These are phyloP conservation scores for Phortica variegata DNA, from an alignment of 1,140 invertebrate genomes.

Conservation along the genomic window DNA sequence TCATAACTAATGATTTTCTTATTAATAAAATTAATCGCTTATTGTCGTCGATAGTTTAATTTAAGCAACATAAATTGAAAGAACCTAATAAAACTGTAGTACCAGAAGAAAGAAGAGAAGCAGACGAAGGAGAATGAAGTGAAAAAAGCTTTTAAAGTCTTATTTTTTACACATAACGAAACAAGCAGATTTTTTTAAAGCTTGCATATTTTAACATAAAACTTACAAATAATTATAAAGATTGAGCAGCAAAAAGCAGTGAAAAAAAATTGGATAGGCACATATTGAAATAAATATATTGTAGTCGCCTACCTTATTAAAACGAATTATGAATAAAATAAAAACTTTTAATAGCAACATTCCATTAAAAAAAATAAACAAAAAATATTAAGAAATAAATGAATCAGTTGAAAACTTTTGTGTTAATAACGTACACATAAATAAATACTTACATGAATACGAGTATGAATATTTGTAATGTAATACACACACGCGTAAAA, in stretches of 20 bases:
- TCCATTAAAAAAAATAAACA: slow-evolving; percentile 46
- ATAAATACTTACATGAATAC: too few species aligned
- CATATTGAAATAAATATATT: slow-evolving; percentile 34
- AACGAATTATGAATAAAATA: slow-evolving; percentile 36
- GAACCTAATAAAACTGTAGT: slow-evolving; percentile 25
- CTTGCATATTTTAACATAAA: slow-evolving; percentile 50
- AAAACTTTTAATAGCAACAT: slow-evolving; percentile 24
- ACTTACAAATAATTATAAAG: slow-evolving; percentile 31
- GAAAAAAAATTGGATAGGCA: slow-evolving; percentile 22
- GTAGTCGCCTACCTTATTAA: slow-evolving; percentile 30
- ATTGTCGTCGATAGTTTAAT: slow-evolving; percentile 48
- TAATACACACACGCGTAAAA: slow-evolving; percentile 52
- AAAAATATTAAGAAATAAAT: slow-evolving; percentile 26
- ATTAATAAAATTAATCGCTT: slow-evolving; percentile 48
- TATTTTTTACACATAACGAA: slow-evolving; percentile 46
- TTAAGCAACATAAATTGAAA: slow-evolving; percentile 49
- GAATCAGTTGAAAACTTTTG: slow-evolving; percentile 11
- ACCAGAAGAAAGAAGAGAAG: slow-evolving; percentile 29
- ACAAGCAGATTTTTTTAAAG: slow-evolving; percentile 44
- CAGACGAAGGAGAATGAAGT: slow-evolving; percentile 42
- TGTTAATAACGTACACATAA: too few species aligned
- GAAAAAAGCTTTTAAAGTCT: slow-evolving; percentile 52
- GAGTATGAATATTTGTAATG: slow-evolving; percentile 47
- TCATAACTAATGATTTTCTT: slow-evolving; percentile 2
- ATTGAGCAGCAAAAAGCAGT: slow-evolving; percentile 21